These are phyloP conservation scores for Cinclus cinclus DNA, from an alignment of 2,113 vertebrate species.

Conservation along the genomic window DNA sequence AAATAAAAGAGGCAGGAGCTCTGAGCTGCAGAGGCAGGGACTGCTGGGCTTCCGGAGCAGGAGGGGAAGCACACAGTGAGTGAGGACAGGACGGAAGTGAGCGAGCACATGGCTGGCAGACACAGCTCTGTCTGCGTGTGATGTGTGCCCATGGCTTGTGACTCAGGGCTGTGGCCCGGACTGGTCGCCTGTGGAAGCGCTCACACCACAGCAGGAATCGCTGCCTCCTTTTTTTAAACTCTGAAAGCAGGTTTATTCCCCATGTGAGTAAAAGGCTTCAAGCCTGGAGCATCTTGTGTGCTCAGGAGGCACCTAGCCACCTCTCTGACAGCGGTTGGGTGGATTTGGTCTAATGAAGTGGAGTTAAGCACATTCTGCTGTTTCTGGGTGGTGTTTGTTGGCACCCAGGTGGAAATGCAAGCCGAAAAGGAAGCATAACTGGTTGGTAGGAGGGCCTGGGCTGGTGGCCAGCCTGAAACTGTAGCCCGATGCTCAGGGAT, in stretches of 20 bases:
- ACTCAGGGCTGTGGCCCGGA: background rate
- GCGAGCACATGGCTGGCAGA: fast-evolving
- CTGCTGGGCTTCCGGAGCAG: background rate
- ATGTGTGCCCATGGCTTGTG: background rate
- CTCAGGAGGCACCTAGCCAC: background rate
- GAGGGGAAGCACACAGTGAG: background rate
- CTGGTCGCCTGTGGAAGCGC: fast-evolving
- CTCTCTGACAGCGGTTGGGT: background rate
- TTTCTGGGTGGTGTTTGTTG: background rate
- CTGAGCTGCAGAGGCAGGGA: background rate
- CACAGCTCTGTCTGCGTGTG: fast-evolving
- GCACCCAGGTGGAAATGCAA: background rate
- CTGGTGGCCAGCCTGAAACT: background rate
- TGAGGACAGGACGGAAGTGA: background rate
- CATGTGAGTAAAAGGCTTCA: fast-evolving
- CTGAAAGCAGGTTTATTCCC: background rate
- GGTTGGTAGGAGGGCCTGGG: background rate
- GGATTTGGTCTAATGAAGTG: background rate
- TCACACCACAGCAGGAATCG: fast-evolving
- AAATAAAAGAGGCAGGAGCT: background rate
- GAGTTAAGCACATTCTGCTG: background rate
- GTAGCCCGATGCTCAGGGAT: background rate
- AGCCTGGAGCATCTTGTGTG: background rate
- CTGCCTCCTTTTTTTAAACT: background rate
- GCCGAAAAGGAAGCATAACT: background rate